These are phyloP conservation scores for Phania funesta DNA, from an alignment of 2,888 invertebrate species.

Conservation along the genomic window DNA sequence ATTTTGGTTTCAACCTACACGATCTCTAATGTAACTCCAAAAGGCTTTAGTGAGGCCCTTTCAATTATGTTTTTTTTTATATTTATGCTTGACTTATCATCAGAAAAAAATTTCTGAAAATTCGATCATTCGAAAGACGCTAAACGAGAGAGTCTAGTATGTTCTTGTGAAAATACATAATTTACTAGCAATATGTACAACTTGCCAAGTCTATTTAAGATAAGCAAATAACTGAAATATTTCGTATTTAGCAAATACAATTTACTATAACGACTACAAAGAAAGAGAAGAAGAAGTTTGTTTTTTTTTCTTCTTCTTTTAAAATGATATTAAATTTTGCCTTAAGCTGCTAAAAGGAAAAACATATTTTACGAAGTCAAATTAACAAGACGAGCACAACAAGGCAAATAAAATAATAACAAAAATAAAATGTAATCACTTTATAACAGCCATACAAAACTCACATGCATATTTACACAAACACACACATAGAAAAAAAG, in stretches of 20 bases:
- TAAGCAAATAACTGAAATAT: not conserved
- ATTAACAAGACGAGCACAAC: slow-evolving; percentile 11
- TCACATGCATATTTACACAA: not conserved
- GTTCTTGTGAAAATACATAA: too few relatives aligned
- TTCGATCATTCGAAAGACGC: too few relatives aligned
- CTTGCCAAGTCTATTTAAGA: too few relatives aligned
- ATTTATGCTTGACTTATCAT: too few relatives aligned
- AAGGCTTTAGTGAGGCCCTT: too few relatives aligned
- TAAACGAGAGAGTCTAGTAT: too few relatives aligned
- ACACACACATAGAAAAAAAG: not conserved
- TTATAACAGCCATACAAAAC: slow-evolving; percentile 49
- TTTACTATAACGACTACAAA: slow-evolving; percentile 6
- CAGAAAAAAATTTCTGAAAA: too few relatives aligned
- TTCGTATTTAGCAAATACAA: slow-evolving; percentile 4
- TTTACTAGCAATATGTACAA: too few relatives aligned
- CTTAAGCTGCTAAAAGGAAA: slow-evolving; percentile 23
- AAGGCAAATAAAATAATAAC: not conserved
- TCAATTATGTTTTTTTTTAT: too few relatives aligned
- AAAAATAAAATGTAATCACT: slow-evolving; percentile 48
- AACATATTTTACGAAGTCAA: slow-evolving; percentile 9
- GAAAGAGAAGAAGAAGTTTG: slow-evolving; percentile 12
- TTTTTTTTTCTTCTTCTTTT: not conserved
- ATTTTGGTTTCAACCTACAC: too few relatives aligned
- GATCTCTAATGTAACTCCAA: too few relatives aligned
- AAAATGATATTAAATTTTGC: slow-evolving; percentile 30